Evolutionary conservation across 2,888 invertebrate genomes (phyloP).

Genomic region (Ennomos fuscantarius): DNA sequence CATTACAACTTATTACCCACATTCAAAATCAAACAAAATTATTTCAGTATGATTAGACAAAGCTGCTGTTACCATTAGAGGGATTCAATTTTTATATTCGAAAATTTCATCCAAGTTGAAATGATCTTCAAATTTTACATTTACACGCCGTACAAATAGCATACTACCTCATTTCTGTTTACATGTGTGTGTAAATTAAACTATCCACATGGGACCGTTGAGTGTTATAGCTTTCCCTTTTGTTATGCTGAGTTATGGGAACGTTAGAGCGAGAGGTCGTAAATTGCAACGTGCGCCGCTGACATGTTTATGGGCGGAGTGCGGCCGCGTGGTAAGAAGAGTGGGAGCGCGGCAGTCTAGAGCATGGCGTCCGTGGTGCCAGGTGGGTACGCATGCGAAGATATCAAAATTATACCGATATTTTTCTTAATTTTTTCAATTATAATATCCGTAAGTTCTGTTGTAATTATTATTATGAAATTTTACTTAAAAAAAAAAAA

Average conservation of each 20-base stretch:
- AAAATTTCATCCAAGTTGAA: slow-evolving; percentile 18
- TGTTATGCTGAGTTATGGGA: slow-evolving; percentile 81
- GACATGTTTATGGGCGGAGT: slow-evolving; percentile 86
- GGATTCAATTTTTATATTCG: not conserved
- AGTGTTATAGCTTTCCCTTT: slow-evolving; percentile 85
- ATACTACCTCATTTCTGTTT: slow-evolving; percentile 79
- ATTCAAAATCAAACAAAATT: not conserved
- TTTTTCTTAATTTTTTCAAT: no score
- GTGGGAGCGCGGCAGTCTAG: slow-evolving; percentile 77
- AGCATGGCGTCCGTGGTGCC: slow-evolving; percentile 71
- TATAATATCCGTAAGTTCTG: no score
- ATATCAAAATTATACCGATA: no score
- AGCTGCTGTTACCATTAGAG: no score
- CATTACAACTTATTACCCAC: not conserved
- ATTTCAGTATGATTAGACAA: no score
- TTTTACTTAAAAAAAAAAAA: no score
- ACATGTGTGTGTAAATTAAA: slow-evolving; percentile 83
- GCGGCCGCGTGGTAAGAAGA: slow-evolving; percentile 63
- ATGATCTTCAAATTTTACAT: slow-evolving; percentile 54
- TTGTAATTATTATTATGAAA: no score
- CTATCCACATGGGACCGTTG: slow-evolving; percentile 84
- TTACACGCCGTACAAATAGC: slow-evolving; percentile 65
- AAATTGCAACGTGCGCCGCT: slow-evolving; percentile 78
- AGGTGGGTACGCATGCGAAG: slow-evolving; percentile 20
- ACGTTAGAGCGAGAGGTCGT: slow-evolving; percentile 84